These are phyloP conservation scores for Dilophus febrilis DNA, from an alignment of 2,888 invertebrate species.

Conservation along the genomic window DNA sequence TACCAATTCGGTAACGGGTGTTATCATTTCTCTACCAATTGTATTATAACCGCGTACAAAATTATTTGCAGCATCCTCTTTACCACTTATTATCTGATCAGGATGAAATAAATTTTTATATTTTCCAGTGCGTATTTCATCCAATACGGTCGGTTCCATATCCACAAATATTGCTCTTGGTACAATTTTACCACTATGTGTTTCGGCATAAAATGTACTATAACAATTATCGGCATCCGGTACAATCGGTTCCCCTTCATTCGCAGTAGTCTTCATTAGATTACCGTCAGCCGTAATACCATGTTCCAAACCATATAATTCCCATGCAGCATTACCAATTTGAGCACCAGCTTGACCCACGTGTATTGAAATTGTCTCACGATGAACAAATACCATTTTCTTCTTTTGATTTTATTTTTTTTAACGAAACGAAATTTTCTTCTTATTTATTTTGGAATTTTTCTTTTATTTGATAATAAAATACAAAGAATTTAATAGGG, in stretches of 20 bases:
- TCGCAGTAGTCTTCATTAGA: constrained; percentile 30
- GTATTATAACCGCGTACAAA: constrained; percentile 77
- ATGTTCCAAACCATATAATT: constrained; percentile 67
- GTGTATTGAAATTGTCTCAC: constrained; percentile 76
- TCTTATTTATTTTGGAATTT: background rate
- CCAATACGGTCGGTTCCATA: constrained; percentile 72
- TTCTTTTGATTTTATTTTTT: background rate
- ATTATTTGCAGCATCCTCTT: constrained; percentile 80
- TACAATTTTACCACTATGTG: constrained; percentile 72
- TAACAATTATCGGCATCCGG: constrained; percentile 20
- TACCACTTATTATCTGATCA: constrained; percentile 67
- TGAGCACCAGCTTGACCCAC: constrained; percentile 75
- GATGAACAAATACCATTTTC: constrained; percentile 30
- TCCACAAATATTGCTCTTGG: constrained; percentile 77
- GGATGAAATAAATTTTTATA: constrained; percentile 67
- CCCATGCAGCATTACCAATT: constrained; percentile 75
- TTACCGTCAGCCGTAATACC: constrained; percentile 64
- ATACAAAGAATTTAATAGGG: no score
- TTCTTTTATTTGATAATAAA: background rate
- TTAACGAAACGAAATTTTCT: background rate
- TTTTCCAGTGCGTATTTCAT: constrained; percentile 41
- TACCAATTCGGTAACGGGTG: constrained; percentile 52
- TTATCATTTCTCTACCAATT: constrained; percentile 63
- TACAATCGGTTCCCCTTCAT: constrained; percentile 34
- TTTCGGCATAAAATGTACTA: constrained; percentile 63